Evolutionary conservation across 2,797 vertebrate genomes (phyloP).

Genomic region (Phyllotis vaccarum): DNA sequence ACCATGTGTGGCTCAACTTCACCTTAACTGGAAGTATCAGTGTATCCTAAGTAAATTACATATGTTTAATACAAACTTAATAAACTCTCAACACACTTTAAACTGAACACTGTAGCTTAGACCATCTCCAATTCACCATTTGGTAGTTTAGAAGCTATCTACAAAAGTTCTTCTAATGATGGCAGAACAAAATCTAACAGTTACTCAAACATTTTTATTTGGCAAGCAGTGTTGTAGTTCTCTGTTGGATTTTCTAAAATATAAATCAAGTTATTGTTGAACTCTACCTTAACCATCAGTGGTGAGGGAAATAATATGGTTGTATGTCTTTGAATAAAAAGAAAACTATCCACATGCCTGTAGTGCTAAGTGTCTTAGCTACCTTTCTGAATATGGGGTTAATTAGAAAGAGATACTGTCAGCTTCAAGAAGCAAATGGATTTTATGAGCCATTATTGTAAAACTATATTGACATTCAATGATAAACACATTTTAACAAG

Average conservation of each 20-base stretch:
- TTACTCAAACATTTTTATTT: background rate
- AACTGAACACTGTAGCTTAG: background rate
- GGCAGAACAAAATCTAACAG: background rate
- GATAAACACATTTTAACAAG: constrained; percentile 39
- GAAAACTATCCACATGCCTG: background rate
- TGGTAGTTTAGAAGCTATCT: background rate
- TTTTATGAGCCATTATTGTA: background rate
- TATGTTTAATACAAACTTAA: background rate
- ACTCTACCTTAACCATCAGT: background rate
- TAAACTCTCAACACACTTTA: background rate
- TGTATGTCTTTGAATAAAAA: background rate
- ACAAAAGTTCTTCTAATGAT: background rate
- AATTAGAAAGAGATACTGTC: background rate
- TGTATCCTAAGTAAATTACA: background rate
- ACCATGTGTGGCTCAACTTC: background rate
- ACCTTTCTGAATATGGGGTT: background rate
- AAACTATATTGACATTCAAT: background rate
- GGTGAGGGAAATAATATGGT: background rate
- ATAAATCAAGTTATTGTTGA: constrained; percentile 37
- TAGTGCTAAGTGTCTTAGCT: background rate
- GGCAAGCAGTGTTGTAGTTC: background rate
- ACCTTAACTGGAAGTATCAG: background rate
- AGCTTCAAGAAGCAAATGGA: background rate
- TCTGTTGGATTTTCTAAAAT: background rate
- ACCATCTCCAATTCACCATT: background rate